These are phyloP conservation scores for Clarias macrocephalus DNA, from an alignment of 2,113 vertebrate genomes.

Conservation along the genomic window DNA sequence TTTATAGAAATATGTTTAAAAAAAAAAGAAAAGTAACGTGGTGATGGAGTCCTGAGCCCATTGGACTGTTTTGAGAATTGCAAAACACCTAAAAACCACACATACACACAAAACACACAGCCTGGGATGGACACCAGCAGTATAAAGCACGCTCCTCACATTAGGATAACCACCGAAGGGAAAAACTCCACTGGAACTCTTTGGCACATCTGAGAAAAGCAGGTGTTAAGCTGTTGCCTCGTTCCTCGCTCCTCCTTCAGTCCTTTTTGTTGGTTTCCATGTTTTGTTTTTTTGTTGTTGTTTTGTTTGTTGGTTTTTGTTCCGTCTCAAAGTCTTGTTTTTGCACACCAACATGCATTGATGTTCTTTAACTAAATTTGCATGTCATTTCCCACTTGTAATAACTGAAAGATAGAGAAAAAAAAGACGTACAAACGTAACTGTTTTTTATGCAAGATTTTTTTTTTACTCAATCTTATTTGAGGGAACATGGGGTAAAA, in stretches of 20 bases:
- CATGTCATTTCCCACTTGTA: slow-evolving; percentile 81
- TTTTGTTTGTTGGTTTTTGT: slow-evolving; percentile 34
- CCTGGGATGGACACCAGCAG: slow-evolving; percentile 66
- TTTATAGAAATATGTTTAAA: slow-evolving; percentile 55
- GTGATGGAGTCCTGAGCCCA: slow-evolving; percentile 63
- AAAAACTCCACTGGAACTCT: slow-evolving; percentile 68
- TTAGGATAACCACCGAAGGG: slow-evolving; percentile 57
- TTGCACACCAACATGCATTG: slow-evolving; percentile 74
- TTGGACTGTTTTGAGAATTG: slow-evolving; percentile 4
- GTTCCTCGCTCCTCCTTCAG: slow-evolving; percentile 31
- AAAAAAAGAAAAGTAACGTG: slow-evolving; percentile 27
- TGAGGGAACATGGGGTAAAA: slow-evolving; percentile 61
- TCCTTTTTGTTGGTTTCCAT: background rate
- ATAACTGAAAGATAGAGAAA: slow-evolving; percentile 53
- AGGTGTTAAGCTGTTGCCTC: slow-evolving; percentile 56
- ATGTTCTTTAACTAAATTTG: slow-evolving; percentile 80
- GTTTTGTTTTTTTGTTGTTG: background rate
- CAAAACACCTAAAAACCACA: slow-evolving; percentile 15
- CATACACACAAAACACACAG: slow-evolving; percentile 60
- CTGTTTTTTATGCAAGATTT: slow-evolving; percentile 76
- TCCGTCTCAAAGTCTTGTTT: slow-evolving; percentile 62
- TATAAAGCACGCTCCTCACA: slow-evolving; percentile 57
- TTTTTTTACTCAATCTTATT: slow-evolving; percentile 64
- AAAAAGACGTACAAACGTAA: slow-evolving; percentile 69
- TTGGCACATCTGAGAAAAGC: slow-evolving; percentile 80